Percentiles rank a stretch among this genome's conserved stretches.
Conservation (phyloP, 1,140 invertebrate genomes). For the Listronotus oregonensis region DNA sequence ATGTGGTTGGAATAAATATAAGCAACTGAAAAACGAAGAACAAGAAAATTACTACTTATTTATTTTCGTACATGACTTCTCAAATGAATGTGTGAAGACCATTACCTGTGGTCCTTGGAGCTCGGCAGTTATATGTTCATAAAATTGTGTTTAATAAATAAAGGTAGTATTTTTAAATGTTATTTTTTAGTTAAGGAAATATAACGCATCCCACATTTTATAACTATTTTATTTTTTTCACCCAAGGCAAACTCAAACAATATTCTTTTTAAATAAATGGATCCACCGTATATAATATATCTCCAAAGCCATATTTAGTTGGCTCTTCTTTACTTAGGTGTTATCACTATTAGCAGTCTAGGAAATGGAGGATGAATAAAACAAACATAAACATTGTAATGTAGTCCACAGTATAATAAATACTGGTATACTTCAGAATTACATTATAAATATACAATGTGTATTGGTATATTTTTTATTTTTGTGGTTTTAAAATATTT, state of each 20-base stretch:
- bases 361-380: conserved; percentile 38
- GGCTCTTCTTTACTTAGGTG: too few relatives aligned
- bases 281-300: too few relatives aligned
- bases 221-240: too few relatives aligned
- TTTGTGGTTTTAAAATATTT: conserved; percentile 58
- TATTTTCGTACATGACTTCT: conserved; percentile 42
- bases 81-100: conserved; percentile 32
- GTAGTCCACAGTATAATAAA: conserved; percentile 59
- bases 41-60: conserved; percentile 41
- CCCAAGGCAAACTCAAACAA: too few relatives aligned
- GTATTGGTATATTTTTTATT: conserved; percentile 56
- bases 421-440: conserved; percentile 59
- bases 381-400: conserved; percentile 51
- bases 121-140: conserved; percentile 21
- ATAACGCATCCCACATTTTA: too few relatives aligned
- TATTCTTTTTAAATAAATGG: too few relatives aligned
- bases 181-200: too few relatives aligned
- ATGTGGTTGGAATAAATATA: conserved; percentile 75
- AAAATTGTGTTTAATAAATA: conserved; percentile 2
- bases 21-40: conserved; percentile 65
- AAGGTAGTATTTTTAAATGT: not conserved
- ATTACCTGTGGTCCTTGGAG: conserved; percentile 53
- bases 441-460: conserved; percentile 61
- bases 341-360: too few relatives aligned
- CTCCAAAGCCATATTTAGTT: too few relatives aligned